A percentile compares a stretch with the other conserved stretches of the same genome.
These are phyloP conservation scores for Myodes glareolus DNA, from an alignment of 2,113 vertebrate species.

Conservation along the genomic window DNA sequence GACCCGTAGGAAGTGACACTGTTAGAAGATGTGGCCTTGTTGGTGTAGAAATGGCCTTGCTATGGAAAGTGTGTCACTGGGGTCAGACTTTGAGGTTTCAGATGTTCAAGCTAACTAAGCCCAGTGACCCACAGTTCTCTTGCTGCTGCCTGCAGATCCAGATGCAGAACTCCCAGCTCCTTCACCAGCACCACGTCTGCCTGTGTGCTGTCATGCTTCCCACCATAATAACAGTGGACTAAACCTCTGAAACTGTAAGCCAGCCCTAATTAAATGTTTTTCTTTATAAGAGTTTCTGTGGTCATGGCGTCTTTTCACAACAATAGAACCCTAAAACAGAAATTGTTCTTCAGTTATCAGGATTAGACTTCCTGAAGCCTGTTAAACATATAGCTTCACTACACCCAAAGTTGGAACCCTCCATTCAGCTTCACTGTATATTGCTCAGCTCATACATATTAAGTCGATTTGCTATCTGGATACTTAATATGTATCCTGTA, in stretches of 20 bases:
- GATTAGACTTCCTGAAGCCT: slow-evolving; percentile 9
- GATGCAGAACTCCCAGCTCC: background rate
- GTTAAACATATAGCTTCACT: slow-evolving; percentile 4
- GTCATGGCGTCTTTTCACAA: background rate
- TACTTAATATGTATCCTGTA: background rate
- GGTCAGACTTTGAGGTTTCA: background rate
- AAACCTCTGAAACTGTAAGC: background rate
- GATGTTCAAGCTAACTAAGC: background rate
- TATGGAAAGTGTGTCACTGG: background rate
- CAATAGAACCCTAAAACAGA: background rate
- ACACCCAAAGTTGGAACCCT: background rate
- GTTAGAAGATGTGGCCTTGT: background rate
- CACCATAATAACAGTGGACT: background rate
- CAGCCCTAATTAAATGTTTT: background rate
- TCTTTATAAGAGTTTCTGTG: background rate
- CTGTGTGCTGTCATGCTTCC: background rate
- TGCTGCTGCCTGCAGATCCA: background rate
- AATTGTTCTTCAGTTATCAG: background rate
- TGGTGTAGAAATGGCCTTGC: background rate
- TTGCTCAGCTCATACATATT: background rate
- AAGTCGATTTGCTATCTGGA: background rate
- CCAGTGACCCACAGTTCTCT: background rate
- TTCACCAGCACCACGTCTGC: background rate
- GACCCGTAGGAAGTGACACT: background rate
- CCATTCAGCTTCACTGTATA: background rate